Percentiles rank a stretch among this genome's conserved stretches.
Evolutionary conservation across 2,797 vertebrate species (phyloP).

Genomic region (Diceros bicornis): DNA sequence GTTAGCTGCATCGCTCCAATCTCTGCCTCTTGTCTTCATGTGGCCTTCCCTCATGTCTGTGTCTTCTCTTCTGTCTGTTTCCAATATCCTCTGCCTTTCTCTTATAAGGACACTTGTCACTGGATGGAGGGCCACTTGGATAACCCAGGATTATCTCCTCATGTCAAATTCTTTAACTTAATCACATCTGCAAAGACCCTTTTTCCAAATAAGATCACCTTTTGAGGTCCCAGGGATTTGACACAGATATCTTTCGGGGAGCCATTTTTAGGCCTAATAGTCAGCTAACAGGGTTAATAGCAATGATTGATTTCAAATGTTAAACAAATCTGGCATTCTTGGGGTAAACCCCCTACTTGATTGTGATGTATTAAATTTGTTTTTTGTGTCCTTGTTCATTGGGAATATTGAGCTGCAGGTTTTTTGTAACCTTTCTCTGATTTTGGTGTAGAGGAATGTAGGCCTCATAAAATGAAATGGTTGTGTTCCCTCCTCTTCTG

Average conservation of each 20-base stretch:
- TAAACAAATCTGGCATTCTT: neutral
- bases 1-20: neutral
- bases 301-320: neutral
- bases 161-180: neutral
- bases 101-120: neutral
- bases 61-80: neutral
- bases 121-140: neutral
- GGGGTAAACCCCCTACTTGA: neutral
- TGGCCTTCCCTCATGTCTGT: neutral
- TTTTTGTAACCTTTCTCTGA: neutral
- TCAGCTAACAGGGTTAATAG: neutral
- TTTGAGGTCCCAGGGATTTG: neutral
- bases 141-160: neutral
- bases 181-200: neutral
- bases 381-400: neutral
- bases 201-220: neutral
- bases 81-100: neutral
- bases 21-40: neutral
- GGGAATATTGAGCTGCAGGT: neutral
- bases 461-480: neutral
- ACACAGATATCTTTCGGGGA: neutral
- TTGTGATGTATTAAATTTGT: neutral
- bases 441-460: neutral
- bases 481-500: neutral
- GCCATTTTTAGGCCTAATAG: neutral